phyloP scores from a whole-genome alignment of 1,140 invertebrate species.

The Vanessa atalanta region DNA sequence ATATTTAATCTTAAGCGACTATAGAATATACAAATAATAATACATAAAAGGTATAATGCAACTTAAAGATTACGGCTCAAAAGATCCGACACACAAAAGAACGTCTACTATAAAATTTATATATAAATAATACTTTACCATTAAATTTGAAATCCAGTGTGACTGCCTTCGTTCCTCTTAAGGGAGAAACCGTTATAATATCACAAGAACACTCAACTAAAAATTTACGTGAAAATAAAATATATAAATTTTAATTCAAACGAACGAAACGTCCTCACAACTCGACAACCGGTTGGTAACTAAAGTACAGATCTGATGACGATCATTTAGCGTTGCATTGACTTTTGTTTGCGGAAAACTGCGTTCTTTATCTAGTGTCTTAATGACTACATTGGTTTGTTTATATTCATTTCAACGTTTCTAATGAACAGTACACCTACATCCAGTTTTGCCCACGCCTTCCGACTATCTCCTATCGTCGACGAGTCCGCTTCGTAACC shows the following conservation, averaged over 20 bases:
- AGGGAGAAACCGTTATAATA: conserved; percentile 28
- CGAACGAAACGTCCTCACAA: conserved; percentile 43
- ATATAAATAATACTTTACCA: conserved; percentile 46
- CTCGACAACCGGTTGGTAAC: conserved; percentile 43
- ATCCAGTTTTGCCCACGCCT: conserved; percentile 44
- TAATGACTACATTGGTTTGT: conserved; percentile 20
- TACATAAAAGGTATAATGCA: background rate
- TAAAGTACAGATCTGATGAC: conserved; percentile 50
- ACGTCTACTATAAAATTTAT: background rate
- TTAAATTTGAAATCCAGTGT: conserved; percentile 71
- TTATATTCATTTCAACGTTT: background rate
- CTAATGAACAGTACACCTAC: conserved; percentile 16
- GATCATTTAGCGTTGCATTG: conserved; percentile 41
- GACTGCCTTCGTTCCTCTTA: conserved; percentile 43
- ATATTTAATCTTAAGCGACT: too few species aligned
- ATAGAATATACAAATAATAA: too few species aligned
- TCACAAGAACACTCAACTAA: conserved; percentile 48
- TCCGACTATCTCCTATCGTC: conserved; percentile 9
- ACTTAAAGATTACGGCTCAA: background rate
- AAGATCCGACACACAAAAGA: conserved; percentile 2
- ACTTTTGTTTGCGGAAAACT: conserved; percentile 7
- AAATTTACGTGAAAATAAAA: conserved; percentile 42
- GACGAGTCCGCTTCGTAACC: conserved; percentile 8
- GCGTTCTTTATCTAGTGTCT: conserved; percentile 5
- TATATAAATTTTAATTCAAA: conserved; percentile 31